These are phyloP conservation scores for Drosophila pruinosa DNA, from an alignment of 1,140 invertebrate species.

Conservation along the genomic window DNA sequence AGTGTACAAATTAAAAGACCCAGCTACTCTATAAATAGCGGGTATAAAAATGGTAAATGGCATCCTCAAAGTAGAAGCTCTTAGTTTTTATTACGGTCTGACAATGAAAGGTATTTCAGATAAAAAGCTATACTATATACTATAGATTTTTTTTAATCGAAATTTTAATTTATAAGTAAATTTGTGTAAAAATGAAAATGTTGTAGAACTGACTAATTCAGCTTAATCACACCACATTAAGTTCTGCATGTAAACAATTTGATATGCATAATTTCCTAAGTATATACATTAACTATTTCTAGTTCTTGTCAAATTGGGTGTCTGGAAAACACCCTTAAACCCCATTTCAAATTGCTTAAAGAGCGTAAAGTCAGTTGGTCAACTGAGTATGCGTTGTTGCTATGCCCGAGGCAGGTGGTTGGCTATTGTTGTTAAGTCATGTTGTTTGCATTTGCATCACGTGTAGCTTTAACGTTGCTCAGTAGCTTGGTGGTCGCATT, in stretches of 20 bases:
- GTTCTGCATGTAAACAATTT: neutral
- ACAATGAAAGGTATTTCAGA: neutral
- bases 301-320: neutral
- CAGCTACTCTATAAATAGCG: too few species aligned
- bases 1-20: too few species aligned
- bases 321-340: neutral
- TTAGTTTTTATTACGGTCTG: conserved; percentile 2
- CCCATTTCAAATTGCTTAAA: conserved; percentile 29
- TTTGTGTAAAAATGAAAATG: too few species aligned
- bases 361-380: conserved; percentile 2
- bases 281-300: neutral
- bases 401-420: conserved; percentile 1
- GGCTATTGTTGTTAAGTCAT: conserved; percentile 8
- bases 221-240: neutral
- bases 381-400: conserved; percentile 8
- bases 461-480: neutral
- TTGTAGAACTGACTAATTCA: too few species aligned
- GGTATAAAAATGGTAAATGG: conserved; percentile 25
- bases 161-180: too few species aligned
- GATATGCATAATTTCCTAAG: neutral
- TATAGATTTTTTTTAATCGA: too few species aligned
- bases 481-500: neutral
- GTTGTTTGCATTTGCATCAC: conserved; percentile 30
- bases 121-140: neutral
- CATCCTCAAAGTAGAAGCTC: conserved; percentile 34